phyloP scores from a whole-genome alignment of 2,797 vertebrate species.

The Numenius phaeopus region DNA sequence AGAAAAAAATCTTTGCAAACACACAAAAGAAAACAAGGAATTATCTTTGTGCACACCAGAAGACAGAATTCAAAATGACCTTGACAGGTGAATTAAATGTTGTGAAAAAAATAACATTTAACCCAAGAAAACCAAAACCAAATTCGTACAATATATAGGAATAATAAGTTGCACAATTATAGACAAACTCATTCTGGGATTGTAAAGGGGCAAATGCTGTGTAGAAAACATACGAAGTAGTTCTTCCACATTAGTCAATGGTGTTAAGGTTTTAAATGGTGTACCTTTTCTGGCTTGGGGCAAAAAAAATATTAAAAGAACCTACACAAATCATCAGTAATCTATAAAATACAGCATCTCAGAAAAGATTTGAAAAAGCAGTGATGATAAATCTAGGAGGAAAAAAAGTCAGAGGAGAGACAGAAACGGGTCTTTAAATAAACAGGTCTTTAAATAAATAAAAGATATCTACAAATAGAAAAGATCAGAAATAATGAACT shows the following conservation, averaged over 20 bases:
- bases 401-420: background rate
- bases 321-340: background rate
- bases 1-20: background rate
- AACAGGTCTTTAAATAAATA: background rate
- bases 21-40: background rate
- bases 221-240: background rate
- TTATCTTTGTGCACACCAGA: background rate
- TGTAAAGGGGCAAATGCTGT: background rate
- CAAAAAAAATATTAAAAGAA: background rate
- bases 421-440: background rate
- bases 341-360: background rate
- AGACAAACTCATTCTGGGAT: background rate
- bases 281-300: background rate
- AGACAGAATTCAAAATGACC: background rate
- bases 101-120: background rate
- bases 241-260: background rate
- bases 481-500: background rate
- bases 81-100: background rate
- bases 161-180: background rate
- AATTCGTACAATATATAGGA: background rate
- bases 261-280: background rate
- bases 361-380: background rate
- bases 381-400: background rate
- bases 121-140: background rate
- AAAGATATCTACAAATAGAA: background rate